Evolutionary conservation across 1,140 invertebrate species (phyloP).

Genomic region (Neomicropteryx cornuta): DNA sequence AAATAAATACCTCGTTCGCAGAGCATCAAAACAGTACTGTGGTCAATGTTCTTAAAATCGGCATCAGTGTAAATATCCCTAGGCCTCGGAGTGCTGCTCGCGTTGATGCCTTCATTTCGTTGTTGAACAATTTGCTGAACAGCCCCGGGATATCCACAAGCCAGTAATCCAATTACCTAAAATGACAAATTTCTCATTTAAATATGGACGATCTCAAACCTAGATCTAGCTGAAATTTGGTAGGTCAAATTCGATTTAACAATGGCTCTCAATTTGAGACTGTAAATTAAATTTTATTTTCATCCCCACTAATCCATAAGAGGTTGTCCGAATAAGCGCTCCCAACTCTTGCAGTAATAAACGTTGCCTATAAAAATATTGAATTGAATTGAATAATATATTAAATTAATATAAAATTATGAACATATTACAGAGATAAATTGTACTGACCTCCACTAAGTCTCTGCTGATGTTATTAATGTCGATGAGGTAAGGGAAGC

Average conservation of each 20-base stretch:
- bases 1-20: conserved; percentile 18
- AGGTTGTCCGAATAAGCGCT: no score
- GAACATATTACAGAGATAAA: conserved; percentile 4
- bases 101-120: conserved; percentile 14
- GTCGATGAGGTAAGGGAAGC: conserved; percentile 58
- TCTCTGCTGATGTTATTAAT: conserved; percentile 63
- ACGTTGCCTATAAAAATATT: no score
- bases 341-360: no score
- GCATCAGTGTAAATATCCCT: conserved; percentile 3
- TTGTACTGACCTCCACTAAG: conserved; percentile 51
- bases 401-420: no score
- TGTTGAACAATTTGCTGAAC: conserved; percentile 17
- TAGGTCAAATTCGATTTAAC: no score
- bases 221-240: conserved; percentile 4
- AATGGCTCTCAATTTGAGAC: no score
- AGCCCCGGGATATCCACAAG: conserved; percentile 18
- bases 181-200: conserved; percentile 12
- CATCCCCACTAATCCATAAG: no score
- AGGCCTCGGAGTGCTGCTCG: conserved; percentile 24
- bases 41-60: conserved; percentile 13
- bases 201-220: conserved; percentile 5
- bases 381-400: no score
- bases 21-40: conserved; percentile 19
- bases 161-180: conserved; percentile 17
- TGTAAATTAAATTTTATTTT: no score